These are phyloP conservation scores for Nezara viridula DNA, from an alignment of 2,888 invertebrate genomes.

Conservation along the genomic window DNA sequence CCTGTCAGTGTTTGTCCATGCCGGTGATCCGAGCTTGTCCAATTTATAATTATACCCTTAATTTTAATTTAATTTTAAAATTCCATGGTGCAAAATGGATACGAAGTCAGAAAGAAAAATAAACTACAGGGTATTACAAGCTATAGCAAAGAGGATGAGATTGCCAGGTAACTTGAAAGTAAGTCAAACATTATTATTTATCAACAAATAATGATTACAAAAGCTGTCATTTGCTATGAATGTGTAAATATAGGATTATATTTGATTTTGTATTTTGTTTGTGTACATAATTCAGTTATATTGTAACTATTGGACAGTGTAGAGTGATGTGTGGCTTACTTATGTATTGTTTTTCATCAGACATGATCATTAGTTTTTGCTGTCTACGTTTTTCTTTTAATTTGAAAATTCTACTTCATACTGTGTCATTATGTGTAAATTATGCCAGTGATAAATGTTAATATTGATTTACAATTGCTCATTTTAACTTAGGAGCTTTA, in stretches of 20 bases:
- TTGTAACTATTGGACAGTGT: not conserved
- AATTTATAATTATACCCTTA: not conserved
- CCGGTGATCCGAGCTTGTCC: not conserved
- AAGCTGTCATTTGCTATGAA: conserved; percentile 30
- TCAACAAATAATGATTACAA: conserved; percentile 8
- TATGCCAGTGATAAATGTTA: not conserved
- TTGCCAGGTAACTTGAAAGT: conserved; percentile 59
- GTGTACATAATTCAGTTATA: conserved; percentile 35
- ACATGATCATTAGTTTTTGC: not conserved
- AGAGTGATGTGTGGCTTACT: not conserved
- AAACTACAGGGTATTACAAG: conserved; percentile 58
- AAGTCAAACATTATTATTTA: conserved; percentile 45
- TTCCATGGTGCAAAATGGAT: conserved; percentile 47
- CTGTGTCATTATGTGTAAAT: not conserved
- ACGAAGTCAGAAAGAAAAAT: conserved; percentile 30
- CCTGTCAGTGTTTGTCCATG: conserved; percentile 1
- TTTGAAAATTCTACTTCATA: not conserved
- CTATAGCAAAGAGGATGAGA: conserved; percentile 55
- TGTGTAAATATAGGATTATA: conserved; percentile 21
- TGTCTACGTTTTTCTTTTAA: not conserved
- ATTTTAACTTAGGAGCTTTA: not conserved
- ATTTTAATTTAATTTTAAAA: not conserved
- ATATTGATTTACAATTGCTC: not conserved
- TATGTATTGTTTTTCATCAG: not conserved
- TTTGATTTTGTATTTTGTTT: conserved; percentile 47